phyloP scores from a whole-genome alignment of 2,797 vertebrate genomes.

The Enteromius argenteus region DNA sequence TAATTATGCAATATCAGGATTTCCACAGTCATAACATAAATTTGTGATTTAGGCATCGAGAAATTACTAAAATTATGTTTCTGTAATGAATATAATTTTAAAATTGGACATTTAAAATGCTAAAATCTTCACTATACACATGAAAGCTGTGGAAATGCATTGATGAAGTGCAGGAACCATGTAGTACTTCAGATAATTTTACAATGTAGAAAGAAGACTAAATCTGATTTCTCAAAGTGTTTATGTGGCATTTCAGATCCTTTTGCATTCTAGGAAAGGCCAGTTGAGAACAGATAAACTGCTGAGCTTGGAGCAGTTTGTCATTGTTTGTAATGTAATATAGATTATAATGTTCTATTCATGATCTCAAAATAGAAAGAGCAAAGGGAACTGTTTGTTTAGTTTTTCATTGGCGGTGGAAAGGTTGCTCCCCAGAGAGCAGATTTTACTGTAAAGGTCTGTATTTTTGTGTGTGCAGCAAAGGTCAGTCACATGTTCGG shows the following conservation, averaged over 20 bases:
- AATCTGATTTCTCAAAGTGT: neutral
- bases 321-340: neutral
- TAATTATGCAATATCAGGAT: neutral
- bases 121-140: neutral
- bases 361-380: neutral
- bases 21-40: neutral
- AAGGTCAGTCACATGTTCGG: slow-evolving; percentile 2
- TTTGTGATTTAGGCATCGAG: neutral
- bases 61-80: neutral
- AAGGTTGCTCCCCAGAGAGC: neutral
- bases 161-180: neutral
- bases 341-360: too few species aligned
- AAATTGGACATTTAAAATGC: neutral
- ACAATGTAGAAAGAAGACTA: neutral
- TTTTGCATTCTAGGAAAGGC: neutral
- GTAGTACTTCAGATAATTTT: too few species aligned
- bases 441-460: neutral
- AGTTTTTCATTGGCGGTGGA: neutral
- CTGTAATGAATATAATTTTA: neutral
- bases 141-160: too few species aligned
- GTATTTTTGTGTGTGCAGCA: slow-evolving; percentile 10
- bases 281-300: neutral
- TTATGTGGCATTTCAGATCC: neutral
- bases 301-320: neutral
- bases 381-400: neutral